Conservation (phyloP, 2,113 vertebrate genomes). For the Delphinapterus leucas region DNA sequence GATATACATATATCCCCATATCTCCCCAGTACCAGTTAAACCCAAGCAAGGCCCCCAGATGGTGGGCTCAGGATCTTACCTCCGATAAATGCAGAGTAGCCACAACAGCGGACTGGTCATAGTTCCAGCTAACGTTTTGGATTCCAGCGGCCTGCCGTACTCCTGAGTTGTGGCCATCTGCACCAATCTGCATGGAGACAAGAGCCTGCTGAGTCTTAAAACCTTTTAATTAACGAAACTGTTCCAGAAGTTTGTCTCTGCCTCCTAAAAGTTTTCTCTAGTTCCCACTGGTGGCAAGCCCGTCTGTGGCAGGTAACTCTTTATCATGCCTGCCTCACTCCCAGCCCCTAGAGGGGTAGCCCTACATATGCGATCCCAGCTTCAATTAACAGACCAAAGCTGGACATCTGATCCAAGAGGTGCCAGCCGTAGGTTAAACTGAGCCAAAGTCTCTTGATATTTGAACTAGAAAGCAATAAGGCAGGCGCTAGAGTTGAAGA, state of each 20-base stretch:
- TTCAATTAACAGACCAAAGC: neutral
- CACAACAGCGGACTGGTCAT: constrained; percentile 96
- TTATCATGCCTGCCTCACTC: neutral
- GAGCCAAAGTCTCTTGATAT: neutral
- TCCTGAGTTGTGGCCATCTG: constrained; percentile 94
- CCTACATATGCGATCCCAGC: neutral
- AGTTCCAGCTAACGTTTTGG: constrained; percentile 90
- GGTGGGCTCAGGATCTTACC: constrained; percentile 76
- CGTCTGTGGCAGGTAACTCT: neutral
- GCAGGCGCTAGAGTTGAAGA: neutral
- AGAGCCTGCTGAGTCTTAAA: neutral
- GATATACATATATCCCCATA: too few species aligned
- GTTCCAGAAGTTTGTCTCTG: neutral
- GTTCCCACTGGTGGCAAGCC: neutral
- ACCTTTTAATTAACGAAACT: neutral
- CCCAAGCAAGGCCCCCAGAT: neutral
- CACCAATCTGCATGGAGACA: constrained; percentile 88
- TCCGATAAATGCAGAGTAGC: constrained; percentile 95
- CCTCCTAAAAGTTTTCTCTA: neutral
- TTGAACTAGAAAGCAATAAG: neutral
- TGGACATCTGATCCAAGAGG: neutral
- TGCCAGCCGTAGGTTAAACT: neutral
- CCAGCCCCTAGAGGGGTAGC: neutral
- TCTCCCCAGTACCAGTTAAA: neutral
- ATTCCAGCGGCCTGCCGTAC: constrained; percentile 90